Evolutionary conservation across 2,888 invertebrate genomes (phyloP).

Genomic region (Diarsia rubi): DNA sequence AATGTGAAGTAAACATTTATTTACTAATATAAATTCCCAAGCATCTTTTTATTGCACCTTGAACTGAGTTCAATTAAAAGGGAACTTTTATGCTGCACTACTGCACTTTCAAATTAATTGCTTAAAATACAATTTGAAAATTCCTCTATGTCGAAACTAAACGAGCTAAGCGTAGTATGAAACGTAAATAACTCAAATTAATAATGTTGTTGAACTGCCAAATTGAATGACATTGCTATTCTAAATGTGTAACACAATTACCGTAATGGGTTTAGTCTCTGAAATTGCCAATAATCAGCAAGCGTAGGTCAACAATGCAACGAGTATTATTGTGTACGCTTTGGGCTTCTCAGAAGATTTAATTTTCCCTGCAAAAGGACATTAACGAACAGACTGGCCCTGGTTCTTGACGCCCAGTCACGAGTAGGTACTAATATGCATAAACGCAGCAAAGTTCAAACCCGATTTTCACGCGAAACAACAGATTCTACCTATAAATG

Average conservation of each 20-base stretch:
- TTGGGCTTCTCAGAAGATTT: neutral
- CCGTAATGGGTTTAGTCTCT: neutral
- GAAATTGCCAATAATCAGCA: constrained; percentile 1
- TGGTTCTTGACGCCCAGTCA: neutral
- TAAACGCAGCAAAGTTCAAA: too few species aligned
- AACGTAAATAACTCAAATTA: neutral
- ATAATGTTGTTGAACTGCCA: neutral
- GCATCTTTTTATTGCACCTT: neutral
- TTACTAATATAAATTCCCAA: neutral
- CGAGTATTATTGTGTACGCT: neutral
- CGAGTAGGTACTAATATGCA: too few species aligned
- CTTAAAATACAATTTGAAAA: neutral
- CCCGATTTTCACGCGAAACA: too few species aligned
- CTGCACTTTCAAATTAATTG: neutral
- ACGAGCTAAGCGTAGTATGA: neutral
- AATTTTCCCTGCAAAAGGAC: neutral
- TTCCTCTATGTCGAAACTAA: neutral
- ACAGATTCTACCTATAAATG: too few species aligned
- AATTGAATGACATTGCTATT: neutral
- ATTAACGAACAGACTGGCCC: neutral
- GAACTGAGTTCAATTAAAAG: neutral
- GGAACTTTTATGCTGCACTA: neutral
- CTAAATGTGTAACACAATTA: neutral
- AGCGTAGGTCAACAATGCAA: neutral
- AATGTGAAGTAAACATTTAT: too few species aligned